Conservation (phyloP, 2,888 invertebrate species). For the Salticus scenicus region DNA sequence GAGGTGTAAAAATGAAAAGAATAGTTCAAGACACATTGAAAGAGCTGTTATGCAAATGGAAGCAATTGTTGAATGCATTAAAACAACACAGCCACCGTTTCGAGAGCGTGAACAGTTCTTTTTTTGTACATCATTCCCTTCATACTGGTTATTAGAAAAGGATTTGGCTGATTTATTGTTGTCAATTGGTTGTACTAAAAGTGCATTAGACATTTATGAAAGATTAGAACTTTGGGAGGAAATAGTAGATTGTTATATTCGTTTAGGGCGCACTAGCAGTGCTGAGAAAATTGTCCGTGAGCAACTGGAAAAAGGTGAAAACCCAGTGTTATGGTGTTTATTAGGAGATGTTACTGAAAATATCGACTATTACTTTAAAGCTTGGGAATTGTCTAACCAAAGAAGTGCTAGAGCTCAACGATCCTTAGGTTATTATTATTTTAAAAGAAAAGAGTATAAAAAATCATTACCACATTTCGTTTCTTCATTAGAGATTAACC, state of each 20-base stretch:
- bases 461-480: constrained; percentile 88
- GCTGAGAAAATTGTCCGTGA: constrained; percentile 91
- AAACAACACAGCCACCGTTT: constrained; percentile 62
- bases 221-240: constrained; percentile 91
- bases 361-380: constrained; percentile 86
- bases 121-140: constrained; percentile 84
- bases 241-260: constrained; percentile 95
- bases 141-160: constrained; percentile 86
- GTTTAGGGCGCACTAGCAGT: constrained; percentile 77
- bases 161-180: constrained; percentile 86
- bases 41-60: constrained; percentile 91
- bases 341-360: constrained; percentile 93
- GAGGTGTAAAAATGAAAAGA: constrained; percentile 86
- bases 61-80: constrained; percentile 76
- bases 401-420: constrained; percentile 89
- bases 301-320: constrained; percentile 86
- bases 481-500: constrained; percentile 88
- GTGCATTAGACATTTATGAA: constrained; percentile 86
- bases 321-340: constrained; percentile 90
- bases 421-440: constrained; percentile 88
- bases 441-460: constrained; percentile 83
- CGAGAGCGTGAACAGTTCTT: constrained; percentile 81
- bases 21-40: constrained; percentile 88
- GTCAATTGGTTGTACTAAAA: constrained; percentile 87
- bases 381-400: constrained; percentile 90